Evolutionary conservation across 2,888 invertebrate species (phyloP), one percentile per base, ranked within the genome.

Genomic region (Willowsia nigromaculata): DNA sequence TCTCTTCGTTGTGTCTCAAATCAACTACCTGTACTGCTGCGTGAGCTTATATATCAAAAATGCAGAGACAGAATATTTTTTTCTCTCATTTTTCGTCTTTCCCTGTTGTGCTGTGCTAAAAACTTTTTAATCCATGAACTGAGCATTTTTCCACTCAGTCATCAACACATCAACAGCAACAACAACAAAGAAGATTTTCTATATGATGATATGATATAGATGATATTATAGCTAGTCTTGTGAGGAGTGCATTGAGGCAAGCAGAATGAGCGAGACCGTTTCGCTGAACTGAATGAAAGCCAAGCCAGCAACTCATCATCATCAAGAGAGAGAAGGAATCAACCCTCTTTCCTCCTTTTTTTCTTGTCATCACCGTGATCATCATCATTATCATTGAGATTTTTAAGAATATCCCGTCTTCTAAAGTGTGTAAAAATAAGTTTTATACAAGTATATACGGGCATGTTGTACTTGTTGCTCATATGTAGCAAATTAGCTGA

Each of bases 251-350:
- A 88, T 88, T 88, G 74, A 88, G 88, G 88, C 88, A 84, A 84
- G 80, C 84, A 50, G 88, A 88, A 88, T 88, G 84, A 84, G 88
- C 88, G 88, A 84, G 88, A 88, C 88, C 53, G 88, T 88, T 88
- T 88, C 88, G 88, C 84, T 88, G 88, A 88, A 84, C 84, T 88
- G 88, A 88, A 84, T 88, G 88, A 88, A 88, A 88, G 80, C 84
- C 88, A 88, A 88, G 68, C 53, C 68, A 88, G 59, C 88, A 83
- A 84, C 71, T 74, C 76, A 83, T 82, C 81, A 88, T 86, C 86
- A 86, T 85, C 85, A 53, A 33, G n/a, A 76, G 30, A 76, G 11
- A 76, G 11, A 27, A 47, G 50, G 22, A 50, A 62, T 83, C 62
- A 83, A 83, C 74, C 88, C 76, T 76, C 82, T 88, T 71, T 56